phyloP scores from a whole-genome alignment of 2,797 vertebrate genomes.

The Heliangelus exortis region DNA sequence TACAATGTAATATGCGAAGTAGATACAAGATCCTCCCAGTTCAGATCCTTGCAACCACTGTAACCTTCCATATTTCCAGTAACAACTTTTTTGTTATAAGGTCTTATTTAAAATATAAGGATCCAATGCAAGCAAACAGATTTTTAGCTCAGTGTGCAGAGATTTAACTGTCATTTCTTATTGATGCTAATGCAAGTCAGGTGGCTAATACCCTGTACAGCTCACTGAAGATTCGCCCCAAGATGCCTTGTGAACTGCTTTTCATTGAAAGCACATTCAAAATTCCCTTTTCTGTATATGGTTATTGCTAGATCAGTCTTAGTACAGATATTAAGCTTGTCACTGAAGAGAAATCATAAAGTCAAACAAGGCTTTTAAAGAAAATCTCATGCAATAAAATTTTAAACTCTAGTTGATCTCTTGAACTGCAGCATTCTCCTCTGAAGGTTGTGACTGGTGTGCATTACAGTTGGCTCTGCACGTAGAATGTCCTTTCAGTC shows the following conservation, averaged over 20 bases:
- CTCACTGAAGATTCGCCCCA: slow-evolving; percentile 31
- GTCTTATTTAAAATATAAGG: background rate
- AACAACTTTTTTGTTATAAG: background rate
- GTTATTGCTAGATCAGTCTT: slow-evolving; percentile 9
- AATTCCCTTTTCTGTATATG: slow-evolving; percentile 38
- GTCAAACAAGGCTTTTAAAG: slow-evolving; percentile 20
- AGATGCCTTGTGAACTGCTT: slow-evolving; percentile 40
- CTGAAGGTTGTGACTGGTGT: background rate
- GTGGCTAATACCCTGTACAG: slow-evolving; percentile 20
- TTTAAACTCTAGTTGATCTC: slow-evolving; percentile 36
- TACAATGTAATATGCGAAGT: background rate
- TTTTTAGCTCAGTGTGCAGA: slow-evolving; percentile 10
- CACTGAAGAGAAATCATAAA: slow-evolving; percentile 34
- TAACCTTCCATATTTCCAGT: background rate
- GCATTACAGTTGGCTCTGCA: slow-evolving; percentile 11
- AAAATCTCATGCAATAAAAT: slow-evolving; percentile 54
- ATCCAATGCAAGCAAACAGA: background rate
- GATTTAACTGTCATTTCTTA: slow-evolving; percentile 3
- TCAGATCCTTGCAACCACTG: background rate
- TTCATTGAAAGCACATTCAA: slow-evolving; percentile 43
- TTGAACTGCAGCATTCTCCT: background rate
- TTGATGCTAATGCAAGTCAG: slow-evolving; percentile 34
- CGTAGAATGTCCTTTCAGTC: background rate
- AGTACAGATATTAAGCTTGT: slow-evolving; percentile 11
- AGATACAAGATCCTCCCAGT: background rate